Conservation (phyloP, 2,113 vertebrate genomes). For the Forbesichthys papilliferus region DNA sequence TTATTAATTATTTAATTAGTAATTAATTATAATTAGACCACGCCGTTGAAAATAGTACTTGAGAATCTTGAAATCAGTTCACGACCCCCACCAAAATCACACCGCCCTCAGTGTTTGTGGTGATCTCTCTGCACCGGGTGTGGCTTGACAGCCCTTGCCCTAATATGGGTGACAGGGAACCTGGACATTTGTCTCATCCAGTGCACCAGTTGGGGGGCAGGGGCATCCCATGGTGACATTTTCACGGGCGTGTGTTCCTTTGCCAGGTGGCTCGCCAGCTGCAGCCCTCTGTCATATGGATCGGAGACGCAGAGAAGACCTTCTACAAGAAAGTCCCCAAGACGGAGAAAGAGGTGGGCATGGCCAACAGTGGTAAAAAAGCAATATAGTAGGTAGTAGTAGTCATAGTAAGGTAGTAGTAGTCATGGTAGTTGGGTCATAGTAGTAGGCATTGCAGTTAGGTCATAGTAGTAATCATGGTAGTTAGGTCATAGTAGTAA, state of each 20-base stretch:
- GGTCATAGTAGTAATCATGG: neutral
- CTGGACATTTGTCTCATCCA: neutral
- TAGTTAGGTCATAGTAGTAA: neutral
- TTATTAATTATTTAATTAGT: too few relatives aligned
- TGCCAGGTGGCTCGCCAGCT: conserved; percentile 81
- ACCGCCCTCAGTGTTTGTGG: neutral
- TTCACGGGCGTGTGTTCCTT: conserved; percentile 7
- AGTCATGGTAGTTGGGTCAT: too few relatives aligned
- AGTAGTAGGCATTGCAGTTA: neutral
- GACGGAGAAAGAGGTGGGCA: conserved; percentile 72
- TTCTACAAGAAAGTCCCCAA: conserved; percentile 77
- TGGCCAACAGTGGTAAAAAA: neutral
- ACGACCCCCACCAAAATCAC: too few relatives aligned
- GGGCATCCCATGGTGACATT: neutral
- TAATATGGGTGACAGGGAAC: too few relatives aligned
- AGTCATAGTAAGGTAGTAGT: too few relatives aligned
- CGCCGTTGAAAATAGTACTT: too few relatives aligned
- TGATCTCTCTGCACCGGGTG: too few relatives aligned
- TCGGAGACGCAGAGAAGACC: conserved; percentile 82
- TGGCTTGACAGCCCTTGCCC: neutral
- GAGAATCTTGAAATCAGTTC: too few relatives aligned
- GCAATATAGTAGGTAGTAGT: neutral
- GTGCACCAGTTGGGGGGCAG: neutral
- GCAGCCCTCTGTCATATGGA: conserved; percentile 87
- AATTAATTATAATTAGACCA: too few relatives aligned